A percentile compares a stretch with the other conserved stretches of the same genome.
Evolutionary conservation across 2,113 vertebrate species (phyloP).

Genomic region (Acanthisitta chloris): DNA sequence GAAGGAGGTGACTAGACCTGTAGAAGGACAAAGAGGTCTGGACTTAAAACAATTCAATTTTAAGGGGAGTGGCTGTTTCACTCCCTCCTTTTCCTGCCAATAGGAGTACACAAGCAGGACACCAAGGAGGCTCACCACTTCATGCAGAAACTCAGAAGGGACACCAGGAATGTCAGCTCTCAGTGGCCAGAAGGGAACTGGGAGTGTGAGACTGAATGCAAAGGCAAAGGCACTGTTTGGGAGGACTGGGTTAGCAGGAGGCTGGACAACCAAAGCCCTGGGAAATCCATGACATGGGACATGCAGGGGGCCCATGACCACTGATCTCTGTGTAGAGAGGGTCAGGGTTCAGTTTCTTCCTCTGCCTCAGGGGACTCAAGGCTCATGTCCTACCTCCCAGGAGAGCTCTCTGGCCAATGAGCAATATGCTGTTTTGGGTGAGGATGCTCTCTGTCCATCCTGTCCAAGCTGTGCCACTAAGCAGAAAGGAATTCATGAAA

Average conservation of each 20-base stretch:
- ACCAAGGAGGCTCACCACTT: not conserved
- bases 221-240: not conserved
- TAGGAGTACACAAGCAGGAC: not conserved
- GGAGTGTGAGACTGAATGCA: not conserved
- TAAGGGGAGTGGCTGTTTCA: not conserved
- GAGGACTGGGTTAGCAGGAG: not conserved
- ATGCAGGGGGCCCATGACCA: not conserved
- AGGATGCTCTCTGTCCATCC: constrained; percentile 23
- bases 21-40: not conserved
- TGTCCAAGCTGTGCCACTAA: constrained; percentile 16
- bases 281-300: constrained; percentile 47
- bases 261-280: constrained; percentile 20
- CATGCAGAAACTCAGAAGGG: not conserved
- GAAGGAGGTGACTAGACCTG: not conserved
- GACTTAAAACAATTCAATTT: not conserved
- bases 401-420: not conserved
- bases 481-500: constrained; percentile 44
- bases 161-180: not conserved
- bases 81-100: not conserved
- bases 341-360: constrained; percentile 37
- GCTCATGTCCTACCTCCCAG: not conserved
- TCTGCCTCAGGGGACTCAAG: not conserved
- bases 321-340: constrained; percentile 9
- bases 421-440: not conserved
- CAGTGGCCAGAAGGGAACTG: not conserved